Evolutionary conservation across 2,797 vertebrate genomes (phyloP).

Genomic region (Okamejei kenojei): DNA sequence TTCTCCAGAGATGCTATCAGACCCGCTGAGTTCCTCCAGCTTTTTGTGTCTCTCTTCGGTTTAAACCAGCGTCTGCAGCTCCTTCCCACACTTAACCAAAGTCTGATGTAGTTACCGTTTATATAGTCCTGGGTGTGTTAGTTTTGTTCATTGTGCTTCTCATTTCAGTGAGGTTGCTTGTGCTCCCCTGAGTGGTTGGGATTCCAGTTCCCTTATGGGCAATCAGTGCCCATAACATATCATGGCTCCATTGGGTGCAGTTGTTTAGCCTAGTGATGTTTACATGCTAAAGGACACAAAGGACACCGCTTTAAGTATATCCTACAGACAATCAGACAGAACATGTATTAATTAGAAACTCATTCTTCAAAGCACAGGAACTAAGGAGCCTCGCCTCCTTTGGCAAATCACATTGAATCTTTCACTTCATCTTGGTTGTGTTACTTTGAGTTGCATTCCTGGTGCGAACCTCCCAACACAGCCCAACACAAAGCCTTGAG

Average conservation of each 20-base stretch:
- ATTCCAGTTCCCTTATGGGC: neutral
- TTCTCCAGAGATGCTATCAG: no score
- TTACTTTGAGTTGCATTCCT: no score
- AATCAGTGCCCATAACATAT: neutral
- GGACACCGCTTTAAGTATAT: neutral
- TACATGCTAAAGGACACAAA: neutral
- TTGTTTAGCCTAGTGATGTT: neutral
- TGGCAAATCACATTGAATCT: neutral
- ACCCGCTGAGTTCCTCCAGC: neutral
- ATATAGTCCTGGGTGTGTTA: neutral
- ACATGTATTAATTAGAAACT: neutral
- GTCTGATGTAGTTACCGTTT: no score
- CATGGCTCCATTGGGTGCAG: no score
- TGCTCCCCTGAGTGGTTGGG: neutral
- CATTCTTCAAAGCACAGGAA: neutral
- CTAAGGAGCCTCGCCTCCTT: no score
- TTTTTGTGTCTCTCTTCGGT: no score
- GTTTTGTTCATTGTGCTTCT: neutral
- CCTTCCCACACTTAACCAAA: no score
- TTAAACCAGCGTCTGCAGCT: no score
- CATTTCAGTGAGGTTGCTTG: neutral
- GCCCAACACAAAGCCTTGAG: no score
- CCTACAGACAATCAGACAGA: neutral
- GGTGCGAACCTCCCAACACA: no score
- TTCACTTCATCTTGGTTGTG: neutral